Conservation (phyloP, 2,797 vertebrate species). For the Mormyrops boulengeri region DNA sequence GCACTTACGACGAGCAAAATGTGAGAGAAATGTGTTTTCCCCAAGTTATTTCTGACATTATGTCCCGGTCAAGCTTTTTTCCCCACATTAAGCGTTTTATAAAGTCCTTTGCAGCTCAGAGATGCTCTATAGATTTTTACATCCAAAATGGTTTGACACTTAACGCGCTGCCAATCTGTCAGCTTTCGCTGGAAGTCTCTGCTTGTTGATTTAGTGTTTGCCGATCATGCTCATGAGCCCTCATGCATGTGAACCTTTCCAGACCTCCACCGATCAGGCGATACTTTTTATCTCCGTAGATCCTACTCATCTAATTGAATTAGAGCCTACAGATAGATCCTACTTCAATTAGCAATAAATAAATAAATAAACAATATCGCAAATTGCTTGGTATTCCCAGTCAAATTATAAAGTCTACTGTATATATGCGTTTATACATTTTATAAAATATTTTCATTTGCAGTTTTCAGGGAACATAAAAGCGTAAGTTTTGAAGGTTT, state of each 20-base stretch:
- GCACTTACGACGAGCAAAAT: neutral
- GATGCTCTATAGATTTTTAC: neutral
- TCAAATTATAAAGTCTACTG: neutral
- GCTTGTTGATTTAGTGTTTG: neutral
- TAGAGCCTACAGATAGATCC: neutral
- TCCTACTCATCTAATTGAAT: neutral
- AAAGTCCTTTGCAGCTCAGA: neutral
- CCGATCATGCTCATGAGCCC: neutral
- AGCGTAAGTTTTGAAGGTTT: neutral
- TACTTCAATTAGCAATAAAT: neutral
- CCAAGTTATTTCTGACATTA: neutral
- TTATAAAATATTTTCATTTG: neutral
- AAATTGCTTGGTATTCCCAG: neutral
- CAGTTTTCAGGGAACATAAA: neutral
- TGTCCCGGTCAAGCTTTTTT: neutral
- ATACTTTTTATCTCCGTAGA: neutral
- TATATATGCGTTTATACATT: neutral
- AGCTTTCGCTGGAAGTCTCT: neutral
- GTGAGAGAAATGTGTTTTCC: neutral
- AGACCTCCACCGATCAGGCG: neutral
- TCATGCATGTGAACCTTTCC: neutral
- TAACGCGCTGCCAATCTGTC: neutral
- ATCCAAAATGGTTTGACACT: neutral
- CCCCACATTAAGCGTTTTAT: neutral
- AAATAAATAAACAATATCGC: neutral